phyloP scores from a whole-genome alignment of 2,888 invertebrate genomes.

The Stenolophus ochropezus region DNA sequence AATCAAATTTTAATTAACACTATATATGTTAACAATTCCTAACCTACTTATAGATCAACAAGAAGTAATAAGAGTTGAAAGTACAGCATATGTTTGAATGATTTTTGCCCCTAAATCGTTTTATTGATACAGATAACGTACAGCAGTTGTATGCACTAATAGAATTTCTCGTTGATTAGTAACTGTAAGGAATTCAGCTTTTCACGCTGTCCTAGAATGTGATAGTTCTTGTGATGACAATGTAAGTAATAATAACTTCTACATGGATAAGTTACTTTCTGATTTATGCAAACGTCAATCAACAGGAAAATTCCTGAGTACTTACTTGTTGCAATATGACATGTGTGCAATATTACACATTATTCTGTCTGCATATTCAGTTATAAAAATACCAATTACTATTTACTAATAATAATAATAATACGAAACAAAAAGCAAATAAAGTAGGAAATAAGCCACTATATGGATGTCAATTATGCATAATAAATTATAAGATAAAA shows the following conservation, averaged over 20 bases:
- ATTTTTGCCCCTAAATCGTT: constrained; percentile 18
- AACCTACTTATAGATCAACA: constrained; percentile 18
- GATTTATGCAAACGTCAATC: constrained; percentile 7
- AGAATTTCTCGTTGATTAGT: constrained; percentile 24
- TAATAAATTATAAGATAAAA: no score
- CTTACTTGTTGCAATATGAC: no score
- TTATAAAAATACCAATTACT: no score
- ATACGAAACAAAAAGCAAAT: no score
- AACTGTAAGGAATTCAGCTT: background rate
- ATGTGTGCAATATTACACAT: no score
- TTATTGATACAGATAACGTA: background rate
- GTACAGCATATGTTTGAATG: constrained; percentile 17
- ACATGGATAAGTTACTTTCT: background rate
- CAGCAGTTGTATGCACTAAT: background rate
- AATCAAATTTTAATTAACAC: no score
- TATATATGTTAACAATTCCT: constrained; percentile 2
- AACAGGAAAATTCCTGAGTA: background rate
- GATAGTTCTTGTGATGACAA: background rate
- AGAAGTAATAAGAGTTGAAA: constrained; percentile 16
- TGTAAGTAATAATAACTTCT: background rate
- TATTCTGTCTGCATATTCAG: no score
- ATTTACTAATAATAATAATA: no score
- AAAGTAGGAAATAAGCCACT: no score
- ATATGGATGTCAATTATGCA: no score
- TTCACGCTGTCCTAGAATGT: constrained; percentile 7